A percentile compares a stretch with the other conserved stretches of the same genome.
Evolutionary conservation across 2,888 invertebrate genomes (phyloP).

Genomic region (Allacma fusca): DNA sequence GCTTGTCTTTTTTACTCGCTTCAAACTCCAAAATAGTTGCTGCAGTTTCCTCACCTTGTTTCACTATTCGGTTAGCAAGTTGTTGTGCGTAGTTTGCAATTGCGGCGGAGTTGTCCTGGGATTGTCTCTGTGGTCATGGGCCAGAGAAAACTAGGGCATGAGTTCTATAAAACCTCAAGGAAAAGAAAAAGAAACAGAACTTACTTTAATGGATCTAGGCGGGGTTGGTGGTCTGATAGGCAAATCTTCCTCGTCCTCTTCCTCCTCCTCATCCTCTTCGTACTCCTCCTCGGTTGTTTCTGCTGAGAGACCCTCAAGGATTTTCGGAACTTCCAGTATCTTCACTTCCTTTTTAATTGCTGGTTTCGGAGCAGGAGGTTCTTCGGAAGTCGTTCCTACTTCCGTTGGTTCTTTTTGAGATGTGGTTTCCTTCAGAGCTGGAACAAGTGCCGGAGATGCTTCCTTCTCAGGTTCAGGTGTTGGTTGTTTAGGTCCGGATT

Average conservation of each 20-base stretch:
- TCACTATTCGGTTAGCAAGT: conserved; percentile 16
- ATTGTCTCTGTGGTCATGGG: conserved; percentile 22
- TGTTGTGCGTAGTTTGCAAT: conserved; percentile 33
- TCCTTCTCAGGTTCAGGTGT: not conserved
- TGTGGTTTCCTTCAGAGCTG: conserved; percentile 19
- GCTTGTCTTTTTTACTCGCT: not conserved
- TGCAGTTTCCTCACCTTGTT: conserved; percentile 28
- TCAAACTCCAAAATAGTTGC: conserved; percentile 23
- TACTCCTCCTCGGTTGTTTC: conserved; percentile 62
- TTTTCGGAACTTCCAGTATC: conserved; percentile 45
- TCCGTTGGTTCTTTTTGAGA: too few species aligned
- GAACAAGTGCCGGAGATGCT: not conserved
- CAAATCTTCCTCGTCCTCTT: conserved; percentile 64
- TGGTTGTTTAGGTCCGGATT: not conserved
- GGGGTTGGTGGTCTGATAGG: conserved; percentile 63
- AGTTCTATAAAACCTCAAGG: too few species aligned
- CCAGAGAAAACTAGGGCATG: too few species aligned
- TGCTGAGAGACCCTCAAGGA: conserved; percentile 47
- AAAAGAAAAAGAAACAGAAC: too few species aligned
- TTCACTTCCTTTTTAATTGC: conserved; percentile 53
- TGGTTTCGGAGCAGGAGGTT: conserved; percentile 19
- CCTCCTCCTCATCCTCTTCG: conserved; percentile 60
- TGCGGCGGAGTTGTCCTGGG: conserved; percentile 14
- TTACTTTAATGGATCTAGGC: conserved; percentile 50
- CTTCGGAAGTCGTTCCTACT: too few species aligned